These are phyloP conservation scores for Bolborhynchus lineola DNA, from an alignment of 2,113 vertebrate genomes.

Conservation along the genomic window DNA sequence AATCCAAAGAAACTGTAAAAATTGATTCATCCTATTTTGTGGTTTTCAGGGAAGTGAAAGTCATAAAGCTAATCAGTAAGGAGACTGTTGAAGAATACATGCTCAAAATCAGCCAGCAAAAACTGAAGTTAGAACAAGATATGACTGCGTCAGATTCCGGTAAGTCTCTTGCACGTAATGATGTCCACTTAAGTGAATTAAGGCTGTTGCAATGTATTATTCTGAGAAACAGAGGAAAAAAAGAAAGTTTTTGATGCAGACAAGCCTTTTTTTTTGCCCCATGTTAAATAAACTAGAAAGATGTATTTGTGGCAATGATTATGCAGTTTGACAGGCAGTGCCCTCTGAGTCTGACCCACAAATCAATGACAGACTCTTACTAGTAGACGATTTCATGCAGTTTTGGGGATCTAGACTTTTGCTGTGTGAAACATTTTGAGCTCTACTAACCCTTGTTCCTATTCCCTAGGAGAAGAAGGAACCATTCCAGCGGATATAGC, in stretches of 20 bases:
- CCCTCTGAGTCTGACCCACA: not conserved
- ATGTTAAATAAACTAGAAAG: not conserved
- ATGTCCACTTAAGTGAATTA: not conserved
- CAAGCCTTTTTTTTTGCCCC: not conserved
- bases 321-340: not conserved
- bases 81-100: slow-evolving; percentile 92
- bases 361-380: not conserved
- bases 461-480: slow-evolving; percentile 82
- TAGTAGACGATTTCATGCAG: not conserved
- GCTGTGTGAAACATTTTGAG: not conserved
- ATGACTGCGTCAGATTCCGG: slow-evolving; percentile 89
- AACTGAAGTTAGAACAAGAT: slow-evolving; percentile 93
- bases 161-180: slow-evolving; percentile 45
- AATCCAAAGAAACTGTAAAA: not conserved
- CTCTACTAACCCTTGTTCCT: not conserved
- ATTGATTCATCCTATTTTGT: not conserved
- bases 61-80: slow-evolving; percentile 92
- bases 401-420: not conserved
- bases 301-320: not conserved
- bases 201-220: not conserved
- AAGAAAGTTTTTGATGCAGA: not conserved
- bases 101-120: slow-evolving; percentile 89
- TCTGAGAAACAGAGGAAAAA: not conserved
- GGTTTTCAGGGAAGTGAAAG: slow-evolving; percentile 85
- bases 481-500: slow-evolving; percentile 90